Conservation (phyloP, 1,140 invertebrate species). For the Laupala kohalensis region DNA sequence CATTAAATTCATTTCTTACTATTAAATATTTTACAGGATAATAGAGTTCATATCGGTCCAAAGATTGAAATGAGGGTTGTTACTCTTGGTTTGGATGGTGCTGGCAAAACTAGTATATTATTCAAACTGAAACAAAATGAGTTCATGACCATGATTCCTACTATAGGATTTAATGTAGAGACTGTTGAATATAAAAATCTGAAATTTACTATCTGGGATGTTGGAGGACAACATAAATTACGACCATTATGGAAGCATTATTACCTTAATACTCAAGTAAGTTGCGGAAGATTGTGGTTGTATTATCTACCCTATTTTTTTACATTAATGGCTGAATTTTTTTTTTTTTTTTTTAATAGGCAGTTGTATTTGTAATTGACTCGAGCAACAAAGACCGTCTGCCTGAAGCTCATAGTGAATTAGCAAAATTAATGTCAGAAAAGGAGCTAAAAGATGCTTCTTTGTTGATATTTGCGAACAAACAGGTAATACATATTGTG, state of each 20-base stretch:
- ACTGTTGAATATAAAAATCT: slow-evolving; percentile 44
- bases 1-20: no score
- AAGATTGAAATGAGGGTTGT: slow-evolving; percentile 51
- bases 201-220: slow-evolving; percentile 44
- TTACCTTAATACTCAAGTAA: slow-evolving; percentile 38
- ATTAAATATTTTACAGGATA: slow-evolving; percentile 32
- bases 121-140: slow-evolving; percentile 46
- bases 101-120: slow-evolving; percentile 48
- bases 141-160: slow-evolving; percentile 38
- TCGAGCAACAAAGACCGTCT: slow-evolving; percentile 34
- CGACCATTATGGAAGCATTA: slow-evolving; percentile 45
- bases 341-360: slow-evolving; percentile 20
- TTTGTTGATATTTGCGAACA: slow-evolving; percentile 41
- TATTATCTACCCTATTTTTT: not conserved
- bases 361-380: slow-evolving; percentile 42
- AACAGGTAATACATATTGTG: slow-evolving; percentile 33
- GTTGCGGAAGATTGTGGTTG: not conserved
- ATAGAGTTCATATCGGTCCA: slow-evolving; percentile 47
- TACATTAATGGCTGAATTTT: not conserved
- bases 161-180: slow-evolving; percentile 47
- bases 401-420: slow-evolving; percentile 36
- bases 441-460: slow-evolving; percentile 37
- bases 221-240: slow-evolving; percentile 43
- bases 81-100: slow-evolving; percentile 38
- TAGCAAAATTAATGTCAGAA: slow-evolving; percentile 37